These are phyloP conservation scores for Drosophila lacicola DNA, from an alignment of 2,888 invertebrate genomes.

Conservation along the genomic window DNA sequence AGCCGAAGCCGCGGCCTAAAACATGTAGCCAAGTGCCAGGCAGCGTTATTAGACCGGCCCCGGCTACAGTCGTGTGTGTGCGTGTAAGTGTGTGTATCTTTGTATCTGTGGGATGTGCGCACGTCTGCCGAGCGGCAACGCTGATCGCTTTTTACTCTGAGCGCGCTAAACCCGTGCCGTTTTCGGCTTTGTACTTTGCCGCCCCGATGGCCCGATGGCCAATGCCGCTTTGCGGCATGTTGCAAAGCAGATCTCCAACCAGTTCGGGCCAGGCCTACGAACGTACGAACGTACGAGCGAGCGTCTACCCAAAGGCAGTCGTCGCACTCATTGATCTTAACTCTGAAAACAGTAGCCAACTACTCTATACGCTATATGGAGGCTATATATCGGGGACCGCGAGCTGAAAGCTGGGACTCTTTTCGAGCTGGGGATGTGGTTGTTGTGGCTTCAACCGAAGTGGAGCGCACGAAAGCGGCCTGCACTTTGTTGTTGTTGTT, in stretches of 20 bases:
- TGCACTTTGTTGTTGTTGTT: slow-evolving; percentile 74
- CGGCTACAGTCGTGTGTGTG: slow-evolving; percentile 31
- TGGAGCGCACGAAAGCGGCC: slow-evolving; percentile 75
- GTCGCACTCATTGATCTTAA: slow-evolving; percentile 81
- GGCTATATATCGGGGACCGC: slow-evolving; percentile 21
- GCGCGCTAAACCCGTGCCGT: slow-evolving; percentile 85
- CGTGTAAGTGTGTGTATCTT: slow-evolving; percentile 40
- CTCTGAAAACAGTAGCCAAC: slow-evolving; percentile 83
- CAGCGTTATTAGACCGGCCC: slow-evolving; percentile 75
- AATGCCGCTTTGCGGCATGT: slow-evolving; percentile 80
- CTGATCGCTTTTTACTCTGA: slow-evolving; percentile 82
- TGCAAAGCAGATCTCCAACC: slow-evolving; percentile 75
- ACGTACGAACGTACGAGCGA: slow-evolving; percentile 11
- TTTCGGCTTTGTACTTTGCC: slow-evolving; percentile 83
- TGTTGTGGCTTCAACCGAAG: slow-evolving; percentile 60
- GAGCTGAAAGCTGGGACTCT: slow-evolving; percentile 51
- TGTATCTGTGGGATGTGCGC: slow-evolving; percentile 67
- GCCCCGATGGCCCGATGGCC: slow-evolving; percentile 40
- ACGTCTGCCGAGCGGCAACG: slow-evolving; percentile 63
- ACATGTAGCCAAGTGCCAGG: slow-evolving; percentile 73
- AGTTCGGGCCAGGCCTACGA: slow-evolving; percentile 40
- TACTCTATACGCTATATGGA: slow-evolving; percentile 44
- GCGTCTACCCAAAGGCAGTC: slow-evolving; percentile 57
- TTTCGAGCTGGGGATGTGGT: slow-evolving; percentile 19
- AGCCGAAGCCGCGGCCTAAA: slow-evolving; percentile 69